A percentile compares a stretch with the other conserved stretches of the same genome.
Conservation (phyloP, 2,888 invertebrate genomes). For the Trissolcus japonicus region DNA sequence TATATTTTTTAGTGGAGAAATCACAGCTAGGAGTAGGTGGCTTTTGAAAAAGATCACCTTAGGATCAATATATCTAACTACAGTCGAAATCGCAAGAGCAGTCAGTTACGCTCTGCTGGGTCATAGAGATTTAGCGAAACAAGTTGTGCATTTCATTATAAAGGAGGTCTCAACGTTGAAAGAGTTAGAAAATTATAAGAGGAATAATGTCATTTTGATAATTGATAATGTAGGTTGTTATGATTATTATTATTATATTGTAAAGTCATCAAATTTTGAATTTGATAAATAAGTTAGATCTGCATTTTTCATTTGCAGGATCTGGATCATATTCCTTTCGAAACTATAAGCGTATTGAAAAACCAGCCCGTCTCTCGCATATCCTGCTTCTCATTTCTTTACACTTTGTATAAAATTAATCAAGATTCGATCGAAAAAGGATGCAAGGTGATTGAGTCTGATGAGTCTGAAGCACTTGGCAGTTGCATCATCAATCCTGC, state of each 20-base stretch:
- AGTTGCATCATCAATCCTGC: constrained; percentile 81
- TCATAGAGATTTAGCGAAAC: constrained; percentile 66
- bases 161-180: constrained; percentile 61
- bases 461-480: constrained; percentile 68
- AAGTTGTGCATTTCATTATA: constrained; percentile 69
- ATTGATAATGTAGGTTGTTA: constrained; percentile 81
- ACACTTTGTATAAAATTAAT: constrained; percentile 81
- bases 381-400: constrained; percentile 84
- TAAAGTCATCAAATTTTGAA: background rate
- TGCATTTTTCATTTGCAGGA: constrained; percentile 77
- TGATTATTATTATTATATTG: background rate
- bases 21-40: constrained; percentile 70
- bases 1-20: constrained; percentile 52
- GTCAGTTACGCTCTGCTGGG: constrained; percentile 73
- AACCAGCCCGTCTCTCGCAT: constrained; percentile 85
- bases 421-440: constrained; percentile 79
- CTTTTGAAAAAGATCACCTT: constrained; percentile 76
- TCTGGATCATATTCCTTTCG: constrained; percentile 88
- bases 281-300: too few relatives aligned
- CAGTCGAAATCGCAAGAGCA: constrained; percentile 74
- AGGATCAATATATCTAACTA: constrained; percentile 71
- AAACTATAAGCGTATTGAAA: constrained; percentile 82
- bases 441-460: constrained; percentile 78
- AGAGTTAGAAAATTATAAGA: constrained; percentile 75
- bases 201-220: constrained; percentile 82